Conservation (phyloP, 2,113 vertebrate genomes). For the Podarcis cretensis region DNA sequence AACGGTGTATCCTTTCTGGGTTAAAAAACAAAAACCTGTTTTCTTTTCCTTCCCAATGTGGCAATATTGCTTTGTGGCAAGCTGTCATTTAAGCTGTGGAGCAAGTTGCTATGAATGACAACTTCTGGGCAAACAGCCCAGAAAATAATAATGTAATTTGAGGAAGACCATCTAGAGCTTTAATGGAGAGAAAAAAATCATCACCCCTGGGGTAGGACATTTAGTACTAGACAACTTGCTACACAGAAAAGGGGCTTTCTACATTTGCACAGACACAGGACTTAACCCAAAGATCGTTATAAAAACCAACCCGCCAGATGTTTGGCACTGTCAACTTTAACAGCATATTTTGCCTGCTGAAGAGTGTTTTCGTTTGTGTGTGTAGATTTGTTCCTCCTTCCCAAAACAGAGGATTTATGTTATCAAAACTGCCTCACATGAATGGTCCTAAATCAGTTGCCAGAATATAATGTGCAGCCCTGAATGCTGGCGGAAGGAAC, state of each 20-base stretch:
- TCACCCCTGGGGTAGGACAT: neutral
- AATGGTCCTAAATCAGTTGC: neutral
- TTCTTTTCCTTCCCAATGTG: neutral
- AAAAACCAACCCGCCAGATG: neutral
- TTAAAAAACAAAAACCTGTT: constrained; percentile 5
- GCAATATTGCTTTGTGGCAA: neutral
- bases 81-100: constrained; percentile 22
- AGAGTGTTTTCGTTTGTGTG: neutral
- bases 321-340: neutral
- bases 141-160: constrained; percentile 32
- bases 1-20: neutral
- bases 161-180: neutral
- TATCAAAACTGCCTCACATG: neutral
- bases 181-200: neutral
- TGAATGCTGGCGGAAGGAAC: neutral
- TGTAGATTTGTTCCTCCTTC: neutral
- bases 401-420: neutral
- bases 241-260: neutral
- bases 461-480: neutral
- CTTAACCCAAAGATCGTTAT: neutral
- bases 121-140: constrained; percentile 25
- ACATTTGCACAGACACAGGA: neutral
- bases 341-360: neutral
- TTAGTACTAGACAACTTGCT: neutral
- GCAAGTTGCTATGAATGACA: constrained; percentile 18